phyloP scores from a whole-genome alignment of 2,113 vertebrate genomes.

The Rynchops niger region DNA sequence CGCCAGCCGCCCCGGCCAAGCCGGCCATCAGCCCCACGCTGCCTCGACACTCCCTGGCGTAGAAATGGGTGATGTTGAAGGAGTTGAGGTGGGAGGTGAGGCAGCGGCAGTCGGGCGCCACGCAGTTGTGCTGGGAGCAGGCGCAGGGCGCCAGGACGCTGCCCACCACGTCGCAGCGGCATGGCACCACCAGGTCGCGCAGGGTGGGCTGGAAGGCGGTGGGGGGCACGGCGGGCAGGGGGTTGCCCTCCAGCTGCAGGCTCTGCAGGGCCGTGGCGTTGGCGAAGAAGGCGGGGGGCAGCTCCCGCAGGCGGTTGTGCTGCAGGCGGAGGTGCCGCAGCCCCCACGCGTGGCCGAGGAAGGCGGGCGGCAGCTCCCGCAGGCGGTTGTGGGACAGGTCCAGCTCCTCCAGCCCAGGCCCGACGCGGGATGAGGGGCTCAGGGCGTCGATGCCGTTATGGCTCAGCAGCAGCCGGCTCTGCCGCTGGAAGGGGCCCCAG shows the following conservation, averaged over 20 bases:
- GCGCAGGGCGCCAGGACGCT: not conserved
- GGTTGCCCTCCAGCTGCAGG: not conserved
- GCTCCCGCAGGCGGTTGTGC: not conserved
- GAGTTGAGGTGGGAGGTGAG: fast-evolving
- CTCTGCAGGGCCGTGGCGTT: not conserved
- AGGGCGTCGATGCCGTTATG: not conserved
- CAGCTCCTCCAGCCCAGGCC: not conserved
- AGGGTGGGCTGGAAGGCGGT: not conserved
- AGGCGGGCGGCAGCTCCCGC: not conserved
- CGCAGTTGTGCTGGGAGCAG: fast-evolving
- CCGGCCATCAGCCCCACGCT: not conserved
- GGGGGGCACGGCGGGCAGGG: not conserved
- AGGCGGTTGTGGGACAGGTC: constrained; percentile 19
- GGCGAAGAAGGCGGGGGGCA: not conserved
- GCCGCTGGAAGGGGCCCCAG: fast-evolving
- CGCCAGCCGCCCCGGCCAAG: fast-evolving
- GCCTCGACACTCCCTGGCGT: fast-evolving
- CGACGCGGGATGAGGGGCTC: not conserved
- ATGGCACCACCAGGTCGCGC: not conserved
- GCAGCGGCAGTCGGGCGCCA: fast-evolving
- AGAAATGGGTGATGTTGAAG: not conserved
- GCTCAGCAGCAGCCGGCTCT: not conserved
- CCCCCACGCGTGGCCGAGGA: not conserved
- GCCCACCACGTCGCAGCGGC: not conserved
- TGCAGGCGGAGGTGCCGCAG: not conserved